These are phyloP conservation scores for Onthophagus taurus DNA, from an alignment of 1,140 invertebrate genomes.

Conservation along the genomic window DNA sequence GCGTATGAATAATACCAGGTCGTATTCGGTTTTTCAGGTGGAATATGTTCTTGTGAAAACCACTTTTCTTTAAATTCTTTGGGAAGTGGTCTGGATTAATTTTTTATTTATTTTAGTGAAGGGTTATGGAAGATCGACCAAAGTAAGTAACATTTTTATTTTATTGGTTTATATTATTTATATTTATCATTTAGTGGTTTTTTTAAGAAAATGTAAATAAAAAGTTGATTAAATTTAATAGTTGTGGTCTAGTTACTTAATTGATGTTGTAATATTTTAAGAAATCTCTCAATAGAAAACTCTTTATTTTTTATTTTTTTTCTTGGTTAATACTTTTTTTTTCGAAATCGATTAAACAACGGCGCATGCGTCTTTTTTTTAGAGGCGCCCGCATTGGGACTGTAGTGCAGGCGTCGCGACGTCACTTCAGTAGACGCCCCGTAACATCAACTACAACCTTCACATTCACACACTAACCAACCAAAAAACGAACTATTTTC, in stretches of 20 bases:
- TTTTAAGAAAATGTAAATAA: background rate
- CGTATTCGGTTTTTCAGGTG: background rate
- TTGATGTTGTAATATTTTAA: background rate
- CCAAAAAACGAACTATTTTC: background rate
- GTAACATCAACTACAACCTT: background rate
- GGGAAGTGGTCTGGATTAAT: too few relatives aligned
- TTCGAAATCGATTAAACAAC: background rate
- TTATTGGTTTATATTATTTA: background rate
- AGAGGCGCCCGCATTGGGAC: constrained; percentile 4
- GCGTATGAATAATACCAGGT: background rate
- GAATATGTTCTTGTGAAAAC: background rate
- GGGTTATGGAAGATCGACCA: background rate
- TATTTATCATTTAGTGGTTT: background rate
- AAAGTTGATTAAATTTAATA: background rate
- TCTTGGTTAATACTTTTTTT: background rate
- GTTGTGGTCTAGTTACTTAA: background rate
- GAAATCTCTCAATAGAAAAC: background rate
- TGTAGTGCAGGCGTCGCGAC: constrained; percentile 11
- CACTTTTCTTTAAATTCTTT: too few relatives aligned
- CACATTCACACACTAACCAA: constrained; percentile 6
- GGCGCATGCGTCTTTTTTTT: background rate
- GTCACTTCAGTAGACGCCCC: background rate
- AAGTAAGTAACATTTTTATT: background rate
- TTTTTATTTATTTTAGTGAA: background rate
- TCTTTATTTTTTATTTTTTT: background rate